phyloP scores from a whole-genome alignment of 2,888 invertebrate species.

The Phrixothrix hirtus region DNA sequence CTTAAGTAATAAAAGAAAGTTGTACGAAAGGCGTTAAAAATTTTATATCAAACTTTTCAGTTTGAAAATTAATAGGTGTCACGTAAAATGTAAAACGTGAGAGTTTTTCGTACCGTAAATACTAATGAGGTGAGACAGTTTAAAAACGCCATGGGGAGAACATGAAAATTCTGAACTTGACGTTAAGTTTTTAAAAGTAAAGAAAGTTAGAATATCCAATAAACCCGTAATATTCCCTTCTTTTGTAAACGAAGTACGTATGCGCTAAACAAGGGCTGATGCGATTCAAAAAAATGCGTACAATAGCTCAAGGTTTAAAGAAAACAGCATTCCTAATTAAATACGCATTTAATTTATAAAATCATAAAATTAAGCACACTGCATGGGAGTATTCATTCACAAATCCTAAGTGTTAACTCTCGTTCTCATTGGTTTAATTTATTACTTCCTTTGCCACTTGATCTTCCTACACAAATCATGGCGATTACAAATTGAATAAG shows the following conservation, averaged over 20 bases:
- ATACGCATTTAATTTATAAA: constrained; percentile 23
- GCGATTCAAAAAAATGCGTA: neutral
- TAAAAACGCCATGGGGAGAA: constrained; percentile 1
- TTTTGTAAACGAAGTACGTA: too few relatives aligned
- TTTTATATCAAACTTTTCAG: neutral
- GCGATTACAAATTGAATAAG: constrained; percentile 22
- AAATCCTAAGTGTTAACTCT: constrained; percentile 30
- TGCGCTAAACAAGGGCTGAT: too few relatives aligned
- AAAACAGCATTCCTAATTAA: constrained; percentile 17
- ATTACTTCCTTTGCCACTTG: constrained; percentile 28
- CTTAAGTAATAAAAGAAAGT: too few relatives aligned
- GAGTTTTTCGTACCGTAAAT: constrained; percentile 4
- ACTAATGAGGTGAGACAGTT: constrained; percentile 7
- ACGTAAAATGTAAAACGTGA: constrained; percentile 1
- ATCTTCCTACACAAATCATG: constrained; percentile 24
- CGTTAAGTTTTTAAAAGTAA: neutral
- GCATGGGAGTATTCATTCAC: constrained; percentile 28
- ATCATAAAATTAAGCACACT: constrained; percentile 25
- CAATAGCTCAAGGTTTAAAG: neutral
- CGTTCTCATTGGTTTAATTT: constrained; percentile 29
- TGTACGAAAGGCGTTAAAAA: too few relatives aligned
- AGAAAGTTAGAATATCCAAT: too few relatives aligned
- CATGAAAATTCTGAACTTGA: neutral
- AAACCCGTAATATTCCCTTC: too few relatives aligned
- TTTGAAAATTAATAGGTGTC: constrained; percentile 2